A percentile compares a stretch with the other conserved stretches of the same genome.
Evolutionary conservation across 92 coral and sea anemone genomes (phyloP).

Genomic region (Epizoanthus ramosus): DNA sequence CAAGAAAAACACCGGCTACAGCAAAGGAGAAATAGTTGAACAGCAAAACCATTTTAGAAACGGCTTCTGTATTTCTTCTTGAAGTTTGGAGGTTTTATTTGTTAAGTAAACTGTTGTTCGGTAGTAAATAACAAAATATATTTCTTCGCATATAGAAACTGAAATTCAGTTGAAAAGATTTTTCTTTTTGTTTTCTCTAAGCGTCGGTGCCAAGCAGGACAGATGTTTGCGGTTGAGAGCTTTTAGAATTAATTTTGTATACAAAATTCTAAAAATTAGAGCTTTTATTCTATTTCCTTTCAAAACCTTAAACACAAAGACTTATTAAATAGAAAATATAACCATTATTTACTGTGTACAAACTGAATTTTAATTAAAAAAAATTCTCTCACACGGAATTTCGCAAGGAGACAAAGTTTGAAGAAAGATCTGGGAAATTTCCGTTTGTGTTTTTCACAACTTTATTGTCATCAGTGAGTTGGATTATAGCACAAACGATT

Average conservation of each 20-base stretch:
- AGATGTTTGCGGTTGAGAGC: constrained; percentile 20
- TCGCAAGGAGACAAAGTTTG: too few species aligned
- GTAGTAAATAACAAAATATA: background rate
- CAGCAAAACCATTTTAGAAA: too few species aligned
- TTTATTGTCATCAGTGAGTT: too few species aligned
- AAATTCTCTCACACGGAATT: background rate
- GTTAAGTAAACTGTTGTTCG: too few species aligned
- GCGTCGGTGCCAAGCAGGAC: background rate
- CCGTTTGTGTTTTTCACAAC: too few species aligned
- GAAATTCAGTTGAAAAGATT: too few species aligned
- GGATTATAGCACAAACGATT: too few species aligned
- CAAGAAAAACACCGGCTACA: too few species aligned
- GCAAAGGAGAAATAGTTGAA: too few species aligned
- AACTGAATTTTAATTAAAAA: constrained; percentile 4
- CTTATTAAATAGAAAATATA: background rate
- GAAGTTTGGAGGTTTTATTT: too few species aligned
- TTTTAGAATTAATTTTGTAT: background rate
- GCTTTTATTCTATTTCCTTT: background rate
- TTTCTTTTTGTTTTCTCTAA: background rate
- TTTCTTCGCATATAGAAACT: background rate
- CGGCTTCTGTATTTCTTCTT: too few species aligned
- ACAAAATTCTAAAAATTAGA: background rate
- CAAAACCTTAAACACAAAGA: background rate
- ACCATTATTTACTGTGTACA: background rate
- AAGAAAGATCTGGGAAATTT: too few species aligned